These are phyloP conservation scores for Tadarida brasiliensis DNA, from an alignment of 2,797 vertebrate genomes.

Conservation along the genomic window DNA sequence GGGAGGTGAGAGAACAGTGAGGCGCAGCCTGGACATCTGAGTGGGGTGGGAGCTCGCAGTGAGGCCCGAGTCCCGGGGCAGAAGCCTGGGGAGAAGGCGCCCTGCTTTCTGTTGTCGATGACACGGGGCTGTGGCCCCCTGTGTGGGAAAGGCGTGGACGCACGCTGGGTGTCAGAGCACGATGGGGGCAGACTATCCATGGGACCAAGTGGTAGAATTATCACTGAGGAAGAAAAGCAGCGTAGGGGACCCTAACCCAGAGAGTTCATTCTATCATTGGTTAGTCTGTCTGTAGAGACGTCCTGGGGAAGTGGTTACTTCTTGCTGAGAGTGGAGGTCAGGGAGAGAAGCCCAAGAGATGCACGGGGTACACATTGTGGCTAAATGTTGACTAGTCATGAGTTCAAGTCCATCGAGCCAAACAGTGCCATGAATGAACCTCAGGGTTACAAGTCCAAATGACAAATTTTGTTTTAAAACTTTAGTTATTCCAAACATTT, in stretches of 20 bases:
- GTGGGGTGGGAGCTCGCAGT: no score
- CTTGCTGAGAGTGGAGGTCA: neutral
- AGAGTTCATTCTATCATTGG: neutral
- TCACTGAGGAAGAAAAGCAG: neutral
- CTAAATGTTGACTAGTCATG: neutral
- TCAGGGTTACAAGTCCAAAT: neutral
- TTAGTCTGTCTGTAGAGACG: neutral
- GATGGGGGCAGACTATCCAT: neutral
- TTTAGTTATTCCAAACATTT: neutral
- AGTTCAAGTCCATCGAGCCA: neutral
- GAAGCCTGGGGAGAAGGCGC: neutral
- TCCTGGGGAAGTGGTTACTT: neutral
- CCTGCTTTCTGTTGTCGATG: accelerated
- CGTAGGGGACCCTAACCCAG: neutral
- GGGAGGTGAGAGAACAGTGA: neutral
- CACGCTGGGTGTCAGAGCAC: neutral
- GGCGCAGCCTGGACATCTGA: neutral
- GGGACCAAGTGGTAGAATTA: neutral
- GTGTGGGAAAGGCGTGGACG: neutral
- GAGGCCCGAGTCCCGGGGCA: neutral
- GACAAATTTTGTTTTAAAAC: neutral
- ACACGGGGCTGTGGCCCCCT: accelerated
- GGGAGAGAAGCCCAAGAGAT: neutral
- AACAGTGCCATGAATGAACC: neutral
- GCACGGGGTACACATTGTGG: neutral